Base-by-base conservation (phyloP, 1,140 invertebrate species). In the Pectinophora gossypiella region DNA sequence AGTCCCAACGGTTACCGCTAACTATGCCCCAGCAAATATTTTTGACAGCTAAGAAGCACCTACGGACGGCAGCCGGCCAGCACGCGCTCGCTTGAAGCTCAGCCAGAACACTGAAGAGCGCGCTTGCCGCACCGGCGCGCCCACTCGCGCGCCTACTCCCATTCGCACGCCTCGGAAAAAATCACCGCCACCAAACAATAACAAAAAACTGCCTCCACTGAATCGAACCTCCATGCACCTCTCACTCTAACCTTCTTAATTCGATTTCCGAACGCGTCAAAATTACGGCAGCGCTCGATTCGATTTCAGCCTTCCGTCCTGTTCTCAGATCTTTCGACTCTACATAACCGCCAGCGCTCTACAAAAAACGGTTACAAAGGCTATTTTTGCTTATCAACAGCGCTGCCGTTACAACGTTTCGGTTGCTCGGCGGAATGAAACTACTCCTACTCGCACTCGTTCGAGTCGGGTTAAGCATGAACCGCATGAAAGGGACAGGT, bases 381-480 rank as follows among this genome's bases (percentile, higher is more conserved):
- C 38, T 44, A 61, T 53, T 62, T 64, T 74, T 16, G 19, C 27
- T 43, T 46, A 32, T 6, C 22, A 51, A 15, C 13, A 32, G 49
- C n/a, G 9, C 15, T 9, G n/a, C 6, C 16, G 13, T 61, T 78
- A 64, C 2, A 58, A 48, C 59, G 15, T 78, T 85, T 66, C 60
- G 1, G 9, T 19, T 23, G 22, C 19, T 40, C 54, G 13, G 4
- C 6, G 10, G 40, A 59, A 65, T 68, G 59, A 67, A 86, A 82
- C 76, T 85, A 87, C 79, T 83, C 77, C 84, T 85, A 85, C 84
- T 87, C 83, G 75, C 84, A 84, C 82, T 88, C 82, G 71, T 83
- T 78, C 76, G 72, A 74, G 76, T 85, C 76, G 56, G 76, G 73
- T 68, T 85, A 84, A 81, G 85, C 81, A 75, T 85, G 72, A 77